Evolutionary conservation across 2,888 invertebrate species (phyloP), one percentile per base, ranked within the genome.

Genomic region (Dicranocentrus wangi): DNA sequence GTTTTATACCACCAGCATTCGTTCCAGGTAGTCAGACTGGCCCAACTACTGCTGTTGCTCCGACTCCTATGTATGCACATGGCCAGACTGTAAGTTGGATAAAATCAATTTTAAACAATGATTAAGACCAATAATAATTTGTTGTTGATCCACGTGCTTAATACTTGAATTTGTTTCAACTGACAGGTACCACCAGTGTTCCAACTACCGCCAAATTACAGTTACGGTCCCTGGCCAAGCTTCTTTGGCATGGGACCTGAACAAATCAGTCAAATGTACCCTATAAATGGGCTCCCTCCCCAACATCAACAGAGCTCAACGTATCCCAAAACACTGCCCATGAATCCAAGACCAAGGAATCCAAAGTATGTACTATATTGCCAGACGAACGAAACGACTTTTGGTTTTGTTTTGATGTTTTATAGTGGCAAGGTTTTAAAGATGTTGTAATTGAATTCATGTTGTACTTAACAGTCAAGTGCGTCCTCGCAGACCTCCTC

Each of bases 271-370:
- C 91, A 92, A 88, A 92, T 94, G 83, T 93, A 93, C 89, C 91
- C 93, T 82, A 91, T 93, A 87, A 94, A 94, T 88, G 93, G 93
- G 76, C 89, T 94, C 85, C 91, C 93, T 78, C 93, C 93, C 65
- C 93, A 93, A 88, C 92, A 92, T 87, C 90, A 91, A 86, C 91
- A 90, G 85, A 90, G 90, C 82, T 88, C 90, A 82, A 90, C 89
- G 88, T 90, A 88, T 88, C 88, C 87, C 87, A 89, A 87, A 88
- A 88, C 76, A 47, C 61, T 84, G 70, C 82, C 82, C 58, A 83
- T 86, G 79, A 72, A 79, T 19, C 81, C 82, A 15, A 70, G 86
- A 75, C 84, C 84, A 61, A 83, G 86, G 10, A 84, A 84, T 79
- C 82, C 86, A n/a, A 86, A 85, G 84, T 86, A 82, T 42, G 82